These are phyloP conservation scores for Andrena fulva DNA, from an alignment of 2,888 invertebrate genomes.

Conservation along the genomic window DNA sequence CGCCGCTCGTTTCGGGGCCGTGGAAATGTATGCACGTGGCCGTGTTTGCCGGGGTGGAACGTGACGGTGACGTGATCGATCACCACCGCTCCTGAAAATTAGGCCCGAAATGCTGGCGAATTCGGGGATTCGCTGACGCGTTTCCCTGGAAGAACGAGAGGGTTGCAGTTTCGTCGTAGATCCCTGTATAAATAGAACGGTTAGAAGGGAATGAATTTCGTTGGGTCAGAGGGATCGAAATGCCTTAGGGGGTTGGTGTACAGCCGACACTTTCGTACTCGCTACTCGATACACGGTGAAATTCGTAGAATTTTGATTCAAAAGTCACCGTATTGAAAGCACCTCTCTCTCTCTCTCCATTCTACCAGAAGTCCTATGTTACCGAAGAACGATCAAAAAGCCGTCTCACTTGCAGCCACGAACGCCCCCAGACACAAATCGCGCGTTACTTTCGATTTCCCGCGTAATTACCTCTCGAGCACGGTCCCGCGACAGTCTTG, in stretches of 20 bases:
- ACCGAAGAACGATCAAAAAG: slow-evolving; percentile 6
- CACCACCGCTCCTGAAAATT: slow-evolving; percentile 68
- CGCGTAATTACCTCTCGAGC: slow-evolving; percentile 64
- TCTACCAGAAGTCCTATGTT: slow-evolving; percentile 4
- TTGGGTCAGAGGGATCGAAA: slow-evolving; percentile 26
- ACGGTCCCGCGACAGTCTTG: slow-evolving; percentile 69
- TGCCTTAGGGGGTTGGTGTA: neutral
- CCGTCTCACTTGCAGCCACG: slow-evolving; percentile 4
- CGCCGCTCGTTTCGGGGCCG: slow-evolving; percentile 44
- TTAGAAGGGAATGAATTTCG: slow-evolving; percentile 41
- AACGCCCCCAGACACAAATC: slow-evolving; percentile 9
- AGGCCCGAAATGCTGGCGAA: slow-evolving; percentile 62
- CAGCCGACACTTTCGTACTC: slow-evolving; percentile 9
- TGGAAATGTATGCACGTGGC: slow-evolving; percentile 66
- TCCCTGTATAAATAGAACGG: slow-evolving; percentile 56
- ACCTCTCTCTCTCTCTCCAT: neutral
- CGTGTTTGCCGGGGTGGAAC: slow-evolving; percentile 64
- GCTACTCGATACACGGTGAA: too few species aligned
- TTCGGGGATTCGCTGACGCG: slow-evolving; percentile 52
- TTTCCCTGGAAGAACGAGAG: slow-evolving; percentile 31
- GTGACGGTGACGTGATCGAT: slow-evolving; percentile 69
- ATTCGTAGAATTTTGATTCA: neutral
- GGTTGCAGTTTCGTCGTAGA: slow-evolving; percentile 30
- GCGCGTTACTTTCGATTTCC: slow-evolving; percentile 70
- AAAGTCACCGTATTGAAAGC: neutral